Conservation (phyloP, 2,797 vertebrate species). For the Enteromius afrohamiltoni region DNA sequence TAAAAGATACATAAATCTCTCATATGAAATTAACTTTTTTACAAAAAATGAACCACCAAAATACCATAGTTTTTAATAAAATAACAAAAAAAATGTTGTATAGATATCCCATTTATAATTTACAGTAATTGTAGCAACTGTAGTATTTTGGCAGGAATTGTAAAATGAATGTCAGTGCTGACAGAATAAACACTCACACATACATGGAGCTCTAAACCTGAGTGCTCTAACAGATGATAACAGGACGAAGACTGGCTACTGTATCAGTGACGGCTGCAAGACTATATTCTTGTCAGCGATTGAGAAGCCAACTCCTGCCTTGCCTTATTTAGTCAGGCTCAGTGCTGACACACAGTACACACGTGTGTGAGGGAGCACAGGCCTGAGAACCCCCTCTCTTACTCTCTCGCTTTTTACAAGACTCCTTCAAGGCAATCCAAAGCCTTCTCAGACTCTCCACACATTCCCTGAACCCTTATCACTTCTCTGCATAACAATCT, state of each 20-base stretch:
- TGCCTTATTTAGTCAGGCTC: slow-evolving; percentile 87
- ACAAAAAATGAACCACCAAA: not conserved
- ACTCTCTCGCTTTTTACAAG: not conserved
- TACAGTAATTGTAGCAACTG: not conserved
- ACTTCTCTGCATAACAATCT: slow-evolving; percentile 57
- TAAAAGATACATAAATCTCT: slow-evolving; percentile 19
- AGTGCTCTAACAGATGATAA: slow-evolving; percentile 59
- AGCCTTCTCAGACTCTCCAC: slow-evolving; percentile 55
- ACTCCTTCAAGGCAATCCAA: slow-evolving; percentile 57
- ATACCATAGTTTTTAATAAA: not conserved
- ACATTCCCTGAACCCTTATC: slow-evolving; percentile 63
- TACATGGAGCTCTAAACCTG: slow-evolving; percentile 48
- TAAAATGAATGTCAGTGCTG: not conserved
- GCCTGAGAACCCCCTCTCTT: slow-evolving; percentile 5
- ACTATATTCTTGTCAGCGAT: slow-evolving; percentile 75
- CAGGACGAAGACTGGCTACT: slow-evolving; percentile 61
- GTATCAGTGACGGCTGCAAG: slow-evolving; percentile 69
- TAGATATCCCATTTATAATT: not conserved
- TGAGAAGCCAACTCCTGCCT: slow-evolving; percentile 80
- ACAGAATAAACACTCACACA: slow-evolving; percentile 29
- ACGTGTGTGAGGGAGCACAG: slow-evolving; percentile 40
- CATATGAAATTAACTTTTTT: not conserved
- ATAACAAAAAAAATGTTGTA: not conserved
- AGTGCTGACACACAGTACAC: slow-evolving; percentile 68
- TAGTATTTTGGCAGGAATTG: not conserved